These are phyloP conservation scores for Pseudopodoces humilis DNA, from an alignment of 2,113 vertebrate species.

Conservation along the genomic window DNA sequence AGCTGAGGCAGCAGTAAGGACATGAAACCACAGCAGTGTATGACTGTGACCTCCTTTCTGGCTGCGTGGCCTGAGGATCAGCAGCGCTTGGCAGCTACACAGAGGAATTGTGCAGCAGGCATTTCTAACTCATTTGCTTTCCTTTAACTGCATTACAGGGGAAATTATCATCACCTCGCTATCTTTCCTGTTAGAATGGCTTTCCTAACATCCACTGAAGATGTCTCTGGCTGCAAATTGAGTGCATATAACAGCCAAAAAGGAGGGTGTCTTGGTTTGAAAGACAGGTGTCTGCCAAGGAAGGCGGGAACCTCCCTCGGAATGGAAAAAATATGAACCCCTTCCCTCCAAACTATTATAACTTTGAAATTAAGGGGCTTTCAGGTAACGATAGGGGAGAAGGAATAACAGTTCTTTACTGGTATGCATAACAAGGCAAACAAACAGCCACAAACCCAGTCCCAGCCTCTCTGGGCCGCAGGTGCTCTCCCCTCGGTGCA, in stretches of 20 bases:
- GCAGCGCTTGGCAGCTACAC: background rate
- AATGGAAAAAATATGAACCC: background rate
- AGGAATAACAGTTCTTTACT: background rate
- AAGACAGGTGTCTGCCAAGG: background rate
- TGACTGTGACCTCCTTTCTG: background rate
- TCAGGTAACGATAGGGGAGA: background rate
- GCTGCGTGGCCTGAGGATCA: rapidly evolving
- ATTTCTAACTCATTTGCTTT: background rate
- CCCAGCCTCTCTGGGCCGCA: rapidly evolving
- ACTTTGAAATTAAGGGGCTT: background rate
- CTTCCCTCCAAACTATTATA: background rate
- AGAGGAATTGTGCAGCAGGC: background rate
- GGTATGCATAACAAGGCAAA: background rate
- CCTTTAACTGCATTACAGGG: background rate
- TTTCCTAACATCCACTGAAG: background rate
- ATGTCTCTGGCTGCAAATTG: background rate
- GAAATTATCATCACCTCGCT: rapidly evolving
- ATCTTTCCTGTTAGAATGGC: background rate
- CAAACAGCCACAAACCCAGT: rapidly evolving
- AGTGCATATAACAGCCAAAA: background rate
- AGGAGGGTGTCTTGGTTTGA: background rate
- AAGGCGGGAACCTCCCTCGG: background rate
- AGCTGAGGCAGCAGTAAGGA: background rate
- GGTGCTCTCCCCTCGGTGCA: rapidly evolving
- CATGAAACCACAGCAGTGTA: background rate